A percentile compares a stretch with the other conserved stretches of the same genome.
phyloP scores from a whole-genome alignment of 2,888 invertebrate species.

The Lochmaea crataegi region DNA sequence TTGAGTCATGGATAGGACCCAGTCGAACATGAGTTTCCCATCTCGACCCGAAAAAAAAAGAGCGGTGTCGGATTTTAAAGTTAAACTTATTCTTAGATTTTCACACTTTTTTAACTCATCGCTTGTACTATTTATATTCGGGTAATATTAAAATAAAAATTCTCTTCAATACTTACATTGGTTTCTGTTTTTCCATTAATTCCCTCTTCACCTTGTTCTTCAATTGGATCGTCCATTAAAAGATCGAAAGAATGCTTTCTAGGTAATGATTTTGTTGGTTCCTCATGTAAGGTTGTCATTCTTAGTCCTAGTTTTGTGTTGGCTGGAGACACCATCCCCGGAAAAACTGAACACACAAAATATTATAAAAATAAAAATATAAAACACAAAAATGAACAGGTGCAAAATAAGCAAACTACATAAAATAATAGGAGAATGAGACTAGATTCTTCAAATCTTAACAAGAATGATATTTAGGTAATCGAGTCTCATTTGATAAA shows the following conservation, averaged over 20 bases:
- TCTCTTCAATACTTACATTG: slow-evolving; percentile 48
- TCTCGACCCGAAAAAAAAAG: no score
- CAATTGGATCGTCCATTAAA: slow-evolving; percentile 60
- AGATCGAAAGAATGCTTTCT: slow-evolving; percentile 66
- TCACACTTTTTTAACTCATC: no score
- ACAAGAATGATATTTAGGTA: background rate
- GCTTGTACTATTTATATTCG: no score
- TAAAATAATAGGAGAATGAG: background rate
- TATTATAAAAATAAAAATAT: background rate
- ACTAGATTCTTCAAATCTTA: background rate
- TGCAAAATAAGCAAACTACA: slow-evolving; percentile 30
- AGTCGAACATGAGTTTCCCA: no score
- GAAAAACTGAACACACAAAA: slow-evolving; percentile 52
- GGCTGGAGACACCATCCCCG: slow-evolving; percentile 78
- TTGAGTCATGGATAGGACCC: no score
- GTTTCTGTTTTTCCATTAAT: slow-evolving; percentile 56
- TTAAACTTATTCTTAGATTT: no score
- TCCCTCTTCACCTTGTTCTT: slow-evolving; percentile 62
- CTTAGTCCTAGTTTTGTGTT: slow-evolving; percentile 86
- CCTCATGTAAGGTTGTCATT: slow-evolving; percentile 94
- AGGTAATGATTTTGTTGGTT: slow-evolving; percentile 69
- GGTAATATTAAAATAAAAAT: background rate
- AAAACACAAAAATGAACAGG: background rate
- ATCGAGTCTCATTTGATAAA: background rate
- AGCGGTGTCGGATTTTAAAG: no score